These are phyloP conservation scores for Labrus mixtus DNA, from an alignment of 2,113 vertebrate genomes.

Conservation along the genomic window DNA sequence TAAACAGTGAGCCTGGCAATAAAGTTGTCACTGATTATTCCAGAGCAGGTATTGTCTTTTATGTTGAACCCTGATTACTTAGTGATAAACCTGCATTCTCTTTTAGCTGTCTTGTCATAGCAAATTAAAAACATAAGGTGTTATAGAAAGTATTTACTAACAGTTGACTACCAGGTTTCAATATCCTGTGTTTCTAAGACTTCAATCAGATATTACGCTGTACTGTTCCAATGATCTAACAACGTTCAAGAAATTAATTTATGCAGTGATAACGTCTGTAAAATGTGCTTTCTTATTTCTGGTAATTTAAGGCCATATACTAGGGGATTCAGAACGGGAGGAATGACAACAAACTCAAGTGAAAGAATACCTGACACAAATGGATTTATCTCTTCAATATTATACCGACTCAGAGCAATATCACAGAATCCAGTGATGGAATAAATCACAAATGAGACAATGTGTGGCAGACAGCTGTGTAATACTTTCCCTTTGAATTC, in stretches of 20 bases:
- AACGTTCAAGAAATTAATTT: neutral
- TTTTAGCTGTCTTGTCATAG: too few relatives aligned
- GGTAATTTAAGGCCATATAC: conserved; percentile 49
- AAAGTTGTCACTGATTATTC: too few relatives aligned
- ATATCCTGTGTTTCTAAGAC: too few relatives aligned
- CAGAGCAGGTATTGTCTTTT: too few relatives aligned
- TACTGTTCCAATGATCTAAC: too few relatives aligned
- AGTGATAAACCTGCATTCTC: too few relatives aligned
- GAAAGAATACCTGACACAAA: conserved; percentile 25
- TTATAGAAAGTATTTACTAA: too few relatives aligned
- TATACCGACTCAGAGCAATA: conserved; percentile 7
- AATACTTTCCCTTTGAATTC: conserved; percentile 41
- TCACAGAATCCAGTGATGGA: conserved; percentile 27
- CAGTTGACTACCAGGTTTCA: too few relatives aligned
- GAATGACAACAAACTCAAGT: conserved; percentile 40
- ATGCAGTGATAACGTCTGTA: neutral
- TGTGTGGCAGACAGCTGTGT: conserved; percentile 48
- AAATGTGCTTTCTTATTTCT: conserved; percentile 30
- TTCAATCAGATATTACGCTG: too few relatives aligned
- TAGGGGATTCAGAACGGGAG: conserved; percentile 45
- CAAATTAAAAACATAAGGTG: too few relatives aligned
- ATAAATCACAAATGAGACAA: conserved; percentile 41
- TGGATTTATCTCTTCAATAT: conserved; percentile 31
- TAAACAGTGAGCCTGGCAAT: too few relatives aligned
- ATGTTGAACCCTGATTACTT: too few relatives aligned